These are phyloP conservation scores for Drosophila nigromelanica DNA, from an alignment of 1,140 invertebrate genomes.

Conservation along the genomic window DNA sequence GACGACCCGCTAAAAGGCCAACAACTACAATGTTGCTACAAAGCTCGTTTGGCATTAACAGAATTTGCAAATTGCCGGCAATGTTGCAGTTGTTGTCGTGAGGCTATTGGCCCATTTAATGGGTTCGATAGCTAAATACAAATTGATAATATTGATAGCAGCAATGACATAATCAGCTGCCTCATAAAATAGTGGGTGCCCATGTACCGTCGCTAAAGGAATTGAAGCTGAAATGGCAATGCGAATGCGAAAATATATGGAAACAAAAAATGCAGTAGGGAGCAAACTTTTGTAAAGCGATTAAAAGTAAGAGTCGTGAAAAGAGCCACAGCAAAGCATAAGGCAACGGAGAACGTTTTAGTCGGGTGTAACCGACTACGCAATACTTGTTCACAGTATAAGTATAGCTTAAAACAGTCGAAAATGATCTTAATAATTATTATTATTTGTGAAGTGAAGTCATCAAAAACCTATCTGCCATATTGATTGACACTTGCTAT, in stretches of 20 bases:
- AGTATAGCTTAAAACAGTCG: too few relatives aligned
- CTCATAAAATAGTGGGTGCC: slow-evolving; percentile 4
- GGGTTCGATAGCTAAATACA: slow-evolving; percentile 1
- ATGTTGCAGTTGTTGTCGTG: background rate
- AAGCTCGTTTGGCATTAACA: slow-evolving; percentile 15
- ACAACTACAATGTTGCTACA: slow-evolving; percentile 49
- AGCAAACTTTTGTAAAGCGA: slow-evolving; percentile 15
- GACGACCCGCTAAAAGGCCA: slow-evolving; percentile 2
- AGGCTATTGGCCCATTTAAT: slow-evolving; percentile 16
- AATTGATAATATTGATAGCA: slow-evolving; percentile 41
- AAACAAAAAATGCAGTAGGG: background rate
- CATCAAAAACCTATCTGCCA: too few relatives aligned
- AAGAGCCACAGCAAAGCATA: background rate
- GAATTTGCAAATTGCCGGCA: slow-evolving; percentile 24
- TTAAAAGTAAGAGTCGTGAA: slow-evolving; percentile 11
- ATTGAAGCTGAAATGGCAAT: background rate
- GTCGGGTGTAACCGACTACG: too few relatives aligned
- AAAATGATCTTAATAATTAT: too few relatives aligned
- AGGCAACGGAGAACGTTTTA: too few relatives aligned
- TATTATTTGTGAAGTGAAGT: too few relatives aligned
- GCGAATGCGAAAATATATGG: background rate
- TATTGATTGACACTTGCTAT: too few relatives aligned
- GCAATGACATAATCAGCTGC: slow-evolving; percentile 21
- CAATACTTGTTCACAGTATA: too few relatives aligned
- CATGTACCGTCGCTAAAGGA: background rate